Percentiles rank a stretch among this genome's conserved stretches.
These are phyloP conservation scores for Andrena chrysosceles DNA, from an alignment of 2,888 invertebrate species.

Conservation along the genomic window DNA sequence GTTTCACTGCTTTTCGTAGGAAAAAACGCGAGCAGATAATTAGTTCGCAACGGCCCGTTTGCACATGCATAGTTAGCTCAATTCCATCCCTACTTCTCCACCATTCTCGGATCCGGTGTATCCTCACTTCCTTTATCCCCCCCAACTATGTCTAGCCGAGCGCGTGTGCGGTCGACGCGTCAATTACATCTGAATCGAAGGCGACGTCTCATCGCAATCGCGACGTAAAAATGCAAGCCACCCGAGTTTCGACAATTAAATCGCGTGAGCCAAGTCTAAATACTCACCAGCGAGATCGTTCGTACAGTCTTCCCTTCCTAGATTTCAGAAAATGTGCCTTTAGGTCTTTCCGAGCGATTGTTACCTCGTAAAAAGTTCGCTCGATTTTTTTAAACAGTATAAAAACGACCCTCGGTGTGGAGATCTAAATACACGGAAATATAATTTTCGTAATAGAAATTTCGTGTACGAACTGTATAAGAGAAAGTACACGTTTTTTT, in stretches of 20 bases:
- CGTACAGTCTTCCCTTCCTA: neutral
- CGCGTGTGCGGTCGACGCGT: constrained; percentile 64
- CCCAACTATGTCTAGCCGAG: constrained; percentile 13
- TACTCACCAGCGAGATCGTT: neutral
- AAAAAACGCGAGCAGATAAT: neutral
- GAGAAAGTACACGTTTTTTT: constrained; percentile 18
- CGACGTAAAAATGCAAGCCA: constrained; percentile 15
- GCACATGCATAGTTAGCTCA: constrained; percentile 5
- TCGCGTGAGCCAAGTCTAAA: neutral
- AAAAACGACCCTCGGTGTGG: too few species aligned
- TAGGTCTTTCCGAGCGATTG: too few species aligned
- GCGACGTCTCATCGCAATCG: constrained; percentile 39
- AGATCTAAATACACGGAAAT: too few species aligned
- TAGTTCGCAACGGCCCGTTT: neutral
- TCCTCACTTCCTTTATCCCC: constrained; percentile 52
- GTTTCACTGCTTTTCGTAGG: too few species aligned
- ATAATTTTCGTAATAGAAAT: neutral
- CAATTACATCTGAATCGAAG: constrained; percentile 61
- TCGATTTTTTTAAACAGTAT: too few species aligned
- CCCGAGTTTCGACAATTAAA: constrained; percentile 14
- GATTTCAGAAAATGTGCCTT: too few species aligned
- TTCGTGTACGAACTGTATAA: neutral
- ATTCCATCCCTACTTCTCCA: constrained; percentile 48
- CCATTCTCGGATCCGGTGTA: constrained; percentile 48
- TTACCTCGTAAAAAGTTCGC: too few species aligned